Evolutionary conservation across 2,113 vertebrate genomes (phyloP), one percentile per base, ranked within the genome.

Genomic region (Recurvirostra avosetta): DNA sequence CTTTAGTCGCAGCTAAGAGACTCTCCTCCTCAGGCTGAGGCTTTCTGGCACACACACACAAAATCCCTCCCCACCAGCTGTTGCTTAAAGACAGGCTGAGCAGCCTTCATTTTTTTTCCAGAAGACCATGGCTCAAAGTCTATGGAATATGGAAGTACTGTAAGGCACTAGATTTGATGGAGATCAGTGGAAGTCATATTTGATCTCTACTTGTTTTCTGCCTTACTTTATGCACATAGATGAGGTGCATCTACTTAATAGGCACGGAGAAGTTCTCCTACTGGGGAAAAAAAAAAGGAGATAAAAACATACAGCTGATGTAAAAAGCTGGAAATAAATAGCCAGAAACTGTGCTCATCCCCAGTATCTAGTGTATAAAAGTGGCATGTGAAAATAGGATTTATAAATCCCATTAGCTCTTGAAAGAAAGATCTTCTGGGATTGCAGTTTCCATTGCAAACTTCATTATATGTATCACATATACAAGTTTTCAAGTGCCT

Each of bases 341-440:
- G 38, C 11, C 26, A 81, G 82, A 83, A 92, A 83, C 23, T 22
- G 9, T 40, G n/a, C 27, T 92, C 5, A 21, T 38, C 26, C 29
- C 10, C 40, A 40, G 4, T 68, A 52, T 79, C 22, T 34, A 34
- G 25, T 43, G 12, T 40, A 65, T 62, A 86, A 43, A 88, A 88
- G n/a, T 71, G 58, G 23, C 61, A 26, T 22, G 23, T 72, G 59
- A 86, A 93, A 91, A 86, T 49, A 61, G 34, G 40, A 74, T 94
- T 81, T 85, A 79, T 75, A 90, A 93, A 81, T 90, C 61, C 32
- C 26, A 74, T 80, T 92, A 88, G 29, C 21, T 92, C 45, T 88
- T 72, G 80, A 78, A 88, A 93, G 55, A 43, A 30, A 78, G 19
- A 75, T 55, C 52, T 81, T 89, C 63, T 58, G 34, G 23, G 71